A percentile compares a stretch with the other conserved stretches of the same genome.
These are phyloP conservation scores for Lordiphosa fenestrarum DNA, from an alignment of 2,888 invertebrate species.

Conservation along the genomic window DNA sequence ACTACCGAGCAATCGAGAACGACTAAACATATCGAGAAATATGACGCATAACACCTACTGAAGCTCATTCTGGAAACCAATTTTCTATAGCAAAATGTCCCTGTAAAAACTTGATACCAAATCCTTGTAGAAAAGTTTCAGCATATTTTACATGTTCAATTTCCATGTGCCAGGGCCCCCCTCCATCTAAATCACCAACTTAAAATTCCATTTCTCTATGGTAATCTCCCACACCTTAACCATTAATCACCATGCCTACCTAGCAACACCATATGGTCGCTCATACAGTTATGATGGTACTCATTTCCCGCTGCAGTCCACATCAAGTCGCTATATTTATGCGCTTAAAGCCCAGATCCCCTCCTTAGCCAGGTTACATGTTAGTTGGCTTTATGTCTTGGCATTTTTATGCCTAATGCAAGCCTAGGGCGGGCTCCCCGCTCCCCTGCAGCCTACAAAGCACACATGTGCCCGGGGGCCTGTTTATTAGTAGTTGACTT, in stretches of 20 bases:
- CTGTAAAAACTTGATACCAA: too few relatives aligned
- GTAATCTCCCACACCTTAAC: conserved; percentile 9
- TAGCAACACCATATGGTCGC: conserved; percentile 4
- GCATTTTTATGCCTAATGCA: conserved; percentile 61
- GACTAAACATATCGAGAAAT: too few relatives aligned
- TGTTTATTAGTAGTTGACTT: conserved; percentile 59
- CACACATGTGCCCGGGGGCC: conserved; percentile 21
- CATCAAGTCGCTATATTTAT: conserved; percentile 47
- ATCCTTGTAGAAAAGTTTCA: too few relatives aligned
- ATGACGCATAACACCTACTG: too few relatives aligned
- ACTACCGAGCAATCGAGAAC: too few relatives aligned
- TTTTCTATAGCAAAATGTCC: too few relatives aligned
- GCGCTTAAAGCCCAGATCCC: conserved; percentile 41
- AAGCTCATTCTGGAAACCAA: too few relatives aligned
- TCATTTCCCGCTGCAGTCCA: conserved; percentile 5
- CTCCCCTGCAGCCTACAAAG: not conserved
- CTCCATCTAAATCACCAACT: not conserved
- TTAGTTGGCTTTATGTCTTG: conserved; percentile 58
- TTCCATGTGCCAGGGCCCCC: too few relatives aligned
- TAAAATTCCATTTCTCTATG: not conserved
- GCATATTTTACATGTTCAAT: too few relatives aligned
- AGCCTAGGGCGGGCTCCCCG: conserved; percentile 19
- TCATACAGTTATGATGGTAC: conserved; percentile 8
- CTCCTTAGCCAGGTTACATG: conserved; percentile 36
- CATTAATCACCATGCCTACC: conserved; percentile 8